Evolutionary conservation across 2,797 vertebrate species (phyloP).

Genomic region (Dendrocincla tyrannina): DNA sequence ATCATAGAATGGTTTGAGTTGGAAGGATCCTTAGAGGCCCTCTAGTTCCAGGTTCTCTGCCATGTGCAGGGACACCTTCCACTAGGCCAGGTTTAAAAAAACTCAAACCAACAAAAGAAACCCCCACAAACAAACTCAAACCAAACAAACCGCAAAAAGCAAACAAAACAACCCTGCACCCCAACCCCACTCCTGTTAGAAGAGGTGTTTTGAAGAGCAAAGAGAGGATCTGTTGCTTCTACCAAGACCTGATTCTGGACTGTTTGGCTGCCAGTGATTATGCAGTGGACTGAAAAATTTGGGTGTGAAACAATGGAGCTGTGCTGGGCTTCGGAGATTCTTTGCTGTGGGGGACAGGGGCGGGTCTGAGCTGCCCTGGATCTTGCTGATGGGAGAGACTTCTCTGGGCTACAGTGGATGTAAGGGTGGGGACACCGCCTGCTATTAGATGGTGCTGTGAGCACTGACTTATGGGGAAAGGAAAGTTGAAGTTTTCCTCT

Average conservation of each 20-base stretch:
- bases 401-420: background rate
- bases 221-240: background rate
- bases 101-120: background rate
- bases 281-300: background rate
- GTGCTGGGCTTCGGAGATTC: background rate
- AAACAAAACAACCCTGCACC: background rate
- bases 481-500: background rate
- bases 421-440: background rate
- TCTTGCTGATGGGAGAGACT: background rate
- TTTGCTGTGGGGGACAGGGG: accelerated
- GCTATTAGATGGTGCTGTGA: background rate
- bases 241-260: too few species aligned
- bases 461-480: background rate
- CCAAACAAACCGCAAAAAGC: background rate
- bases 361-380: background rate
- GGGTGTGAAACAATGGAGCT: background rate
- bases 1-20: background rate
- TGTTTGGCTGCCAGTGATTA: background rate
- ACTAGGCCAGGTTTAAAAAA: background rate
- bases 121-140: background rate
- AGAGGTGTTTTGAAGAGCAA: background rate
- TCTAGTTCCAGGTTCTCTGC: background rate
- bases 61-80: background rate
- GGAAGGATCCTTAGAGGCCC: background rate
- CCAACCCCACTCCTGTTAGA: background rate